Evolutionary conservation across 1,140 invertebrate species (phyloP).

Genomic region (Formica selysi): DNA sequence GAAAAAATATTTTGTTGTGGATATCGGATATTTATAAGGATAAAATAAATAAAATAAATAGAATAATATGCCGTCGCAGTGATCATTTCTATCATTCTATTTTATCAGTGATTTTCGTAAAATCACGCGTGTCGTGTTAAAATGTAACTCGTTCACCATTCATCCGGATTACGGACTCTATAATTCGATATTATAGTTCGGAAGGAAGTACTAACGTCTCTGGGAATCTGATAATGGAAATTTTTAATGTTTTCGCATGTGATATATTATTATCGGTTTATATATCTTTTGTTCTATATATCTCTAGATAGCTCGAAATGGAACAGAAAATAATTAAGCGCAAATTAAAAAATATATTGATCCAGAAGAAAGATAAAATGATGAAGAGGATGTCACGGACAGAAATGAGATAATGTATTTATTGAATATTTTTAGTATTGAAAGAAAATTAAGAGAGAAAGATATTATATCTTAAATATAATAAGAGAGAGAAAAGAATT

Average conservation of each 20-base stretch:
- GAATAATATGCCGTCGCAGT: not conserved
- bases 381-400: not conserved
- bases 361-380: not conserved
- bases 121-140: slow-evolving; percentile 45
- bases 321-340: not conserved
- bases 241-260: slow-evolving; percentile 6
- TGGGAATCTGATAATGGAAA: slow-evolving; percentile 10
- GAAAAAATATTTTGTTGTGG: not conserved
- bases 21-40: not conserved
- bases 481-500: not conserved
- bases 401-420: not conserved
- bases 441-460: not conserved
- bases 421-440: not conserved
- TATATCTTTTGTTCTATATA: not conserved
- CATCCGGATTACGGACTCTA: slow-evolving; percentile 60
- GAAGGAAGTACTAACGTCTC: slow-evolving; percentile 53
- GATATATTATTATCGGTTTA: not conserved
- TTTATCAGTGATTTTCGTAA: slow-evolving; percentile 65
- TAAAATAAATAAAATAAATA: not conserved
- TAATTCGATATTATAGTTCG: slow-evolving; percentile 52
- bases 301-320: not conserved
- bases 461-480: not conserved
- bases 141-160: slow-evolving; percentile 67
- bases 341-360: not conserved
- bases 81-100: slow-evolving; percentile 45